A percentile compares a stretch with the other conserved stretches of the same genome.
These are phyloP conservation scores for Amiota mariae DNA, from an alignment of 2,888 invertebrate genomes.

Conservation along the genomic window DNA sequence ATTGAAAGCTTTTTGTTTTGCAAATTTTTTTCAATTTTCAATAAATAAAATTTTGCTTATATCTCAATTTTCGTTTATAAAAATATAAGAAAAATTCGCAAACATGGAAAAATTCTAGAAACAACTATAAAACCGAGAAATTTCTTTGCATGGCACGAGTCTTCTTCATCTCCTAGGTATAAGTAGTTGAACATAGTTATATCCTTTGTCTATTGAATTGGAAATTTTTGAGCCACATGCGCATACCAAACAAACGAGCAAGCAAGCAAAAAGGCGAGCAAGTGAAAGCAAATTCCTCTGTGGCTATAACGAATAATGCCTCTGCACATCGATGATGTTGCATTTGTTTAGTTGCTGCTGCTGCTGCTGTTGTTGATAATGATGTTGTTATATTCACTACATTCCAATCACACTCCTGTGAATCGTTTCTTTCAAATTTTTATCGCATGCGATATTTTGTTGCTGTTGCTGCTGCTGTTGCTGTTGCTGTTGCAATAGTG, in stretches of 20 bases:
- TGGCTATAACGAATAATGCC: not conserved
- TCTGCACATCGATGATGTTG: not conserved
- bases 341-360: not conserved
- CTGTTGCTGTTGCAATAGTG: too few relatives aligned
- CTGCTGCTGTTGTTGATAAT: slow-evolving; percentile 1
- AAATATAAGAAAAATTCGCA: not conserved
- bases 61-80: slow-evolving; percentile 1
- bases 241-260: slow-evolving; percentile 24
- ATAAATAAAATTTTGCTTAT: slow-evolving; percentile 53
- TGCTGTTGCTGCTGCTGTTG: too few relatives aligned
- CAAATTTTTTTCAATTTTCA: slow-evolving; percentile 58
- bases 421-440: too few relatives aligned
- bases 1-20: not conserved
- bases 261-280: not conserved
- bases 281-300: not conserved
- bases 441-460: too few relatives aligned
- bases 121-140: slow-evolving; percentile 1
- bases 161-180: not conserved
- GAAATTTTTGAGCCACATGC: slow-evolving; percentile 50
- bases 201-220: slow-evolving; percentile 55
- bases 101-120: not conserved
- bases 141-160: not conserved
- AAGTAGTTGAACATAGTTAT: slow-evolving; percentile 21
- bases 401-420: not conserved
- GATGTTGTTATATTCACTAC: slow-evolving; percentile 10